Evolutionary conservation across 2,888 invertebrate species (phyloP), one percentile per base, ranked within the genome.

Genomic region (Cenopis cana): DNA sequence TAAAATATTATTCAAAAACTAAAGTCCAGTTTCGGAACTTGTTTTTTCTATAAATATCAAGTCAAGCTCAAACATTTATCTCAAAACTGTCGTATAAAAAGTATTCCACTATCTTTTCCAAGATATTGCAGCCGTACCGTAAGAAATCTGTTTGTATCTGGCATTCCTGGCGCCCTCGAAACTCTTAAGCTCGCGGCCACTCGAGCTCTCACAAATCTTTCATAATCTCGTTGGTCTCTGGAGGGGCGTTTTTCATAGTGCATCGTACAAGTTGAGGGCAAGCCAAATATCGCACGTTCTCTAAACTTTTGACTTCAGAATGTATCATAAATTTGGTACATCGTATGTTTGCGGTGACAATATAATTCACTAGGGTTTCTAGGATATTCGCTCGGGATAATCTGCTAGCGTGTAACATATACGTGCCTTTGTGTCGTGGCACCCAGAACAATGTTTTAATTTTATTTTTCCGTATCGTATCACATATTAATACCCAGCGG

Each of bases 141-240:
- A 87, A 89, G 88, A 88, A 91, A 92, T 91, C 89, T 89, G 90
- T 90, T 92, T 92, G 90, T 93, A 92, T 92, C 92, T 89, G 85
- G 87, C 85, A 89, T 92, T 91, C 91, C 91, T 82, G 90, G 86
- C 91, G 89, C 90, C 88, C 87, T 92, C 92, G 91, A 93, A 93
- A 92, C 93, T 93, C 91, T 93, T 92, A 92, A 93, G 92, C 90
- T 85, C 84, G 87, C 88, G 88, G 84, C 85, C 87, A 85, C 89
- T 87, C 84, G 81, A 87, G 83, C 84, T 87, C 93, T 90, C 94
- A 93, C 93, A 94, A 94, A 93, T 94, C 93, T 93, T 91, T 93
- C 91, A 93, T 93, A 93, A 93, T 93, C 93, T 93, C 82, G 78
- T 82, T 81, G 88, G 89, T 89, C 88, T 89, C 85, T 75, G 75